phyloP scores from a whole-genome alignment of 37 sponge, comb jelly and placozoan genomes.

The Aplysina aerophoba region DNA sequence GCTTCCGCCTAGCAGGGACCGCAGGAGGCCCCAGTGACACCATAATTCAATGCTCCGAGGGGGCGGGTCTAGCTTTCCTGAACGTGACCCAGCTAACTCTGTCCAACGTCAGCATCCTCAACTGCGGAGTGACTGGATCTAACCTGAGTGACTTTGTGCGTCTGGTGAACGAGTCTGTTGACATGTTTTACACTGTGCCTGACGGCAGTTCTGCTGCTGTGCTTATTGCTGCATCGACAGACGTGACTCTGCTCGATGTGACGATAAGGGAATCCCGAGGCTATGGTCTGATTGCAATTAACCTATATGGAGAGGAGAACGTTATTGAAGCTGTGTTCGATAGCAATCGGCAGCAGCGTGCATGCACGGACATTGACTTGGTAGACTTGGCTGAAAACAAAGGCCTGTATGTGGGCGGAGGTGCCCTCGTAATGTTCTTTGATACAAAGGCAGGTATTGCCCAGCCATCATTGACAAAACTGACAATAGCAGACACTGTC shows the following conservation, averaged over 20 bases:
- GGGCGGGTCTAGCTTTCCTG: constrained; percentile 1
- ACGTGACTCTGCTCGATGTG: neutral
- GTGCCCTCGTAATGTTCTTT: neutral
- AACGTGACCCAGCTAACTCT: neutral
- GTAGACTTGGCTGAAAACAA: too few relatives aligned
- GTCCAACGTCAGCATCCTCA: neutral
- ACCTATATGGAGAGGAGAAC: neutral
- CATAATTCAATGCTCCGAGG: neutral
- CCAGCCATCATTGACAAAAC: too few relatives aligned
- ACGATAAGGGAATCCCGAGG: neutral
- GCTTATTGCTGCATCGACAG: neutral
- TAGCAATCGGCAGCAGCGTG: too few relatives aligned
- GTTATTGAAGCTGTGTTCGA: neutral
- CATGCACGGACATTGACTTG: too few relatives aligned
- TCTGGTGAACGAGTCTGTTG: neutral
- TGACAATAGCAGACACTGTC: neutral
- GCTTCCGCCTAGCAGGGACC: neutral
- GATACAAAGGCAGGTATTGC: neutral
- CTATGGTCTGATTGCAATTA: constrained; percentile 9
- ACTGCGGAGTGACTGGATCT: neutral
- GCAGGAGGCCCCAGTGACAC: neutral
- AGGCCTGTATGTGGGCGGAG: neutral
- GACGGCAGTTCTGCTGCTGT: neutral
- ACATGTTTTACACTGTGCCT: constrained; percentile 1
- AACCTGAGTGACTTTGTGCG: neutral